Evolutionary conservation across 2,888 invertebrate species (phyloP).

Genomic region (Catocala fraxini): DNA sequence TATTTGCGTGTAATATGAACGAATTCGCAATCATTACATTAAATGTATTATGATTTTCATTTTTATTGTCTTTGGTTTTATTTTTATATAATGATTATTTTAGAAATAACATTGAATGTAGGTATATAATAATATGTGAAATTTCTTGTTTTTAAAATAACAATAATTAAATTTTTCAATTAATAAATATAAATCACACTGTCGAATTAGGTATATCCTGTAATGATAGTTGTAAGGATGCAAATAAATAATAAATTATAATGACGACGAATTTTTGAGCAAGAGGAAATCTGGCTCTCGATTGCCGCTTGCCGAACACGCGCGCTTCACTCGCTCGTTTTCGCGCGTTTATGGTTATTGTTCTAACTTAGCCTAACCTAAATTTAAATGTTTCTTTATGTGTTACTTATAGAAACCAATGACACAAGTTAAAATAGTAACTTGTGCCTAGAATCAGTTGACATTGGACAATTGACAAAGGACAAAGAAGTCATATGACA

Average conservation of each 20-base stretch:
- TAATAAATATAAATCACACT: constrained; percentile 1
- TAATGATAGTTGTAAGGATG: constrained; percentile 1
- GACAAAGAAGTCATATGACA: constrained; percentile 1
- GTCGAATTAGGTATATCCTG: not conserved
- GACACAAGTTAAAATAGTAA: constrained; percentile 1
- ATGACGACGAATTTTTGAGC: constrained; percentile 3
- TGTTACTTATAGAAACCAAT: constrained; percentile 1
- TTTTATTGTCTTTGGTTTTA: constrained; percentile 1
- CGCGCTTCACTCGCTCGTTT: constrained; percentile 1
- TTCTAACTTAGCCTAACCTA: constrained; percentile 3
- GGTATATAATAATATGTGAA: not conserved
- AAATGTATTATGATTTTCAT: constrained; percentile 1
- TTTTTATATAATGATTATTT: not conserved
- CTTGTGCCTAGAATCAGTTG: constrained; percentile 1
- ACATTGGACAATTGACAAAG: constrained; percentile 1
- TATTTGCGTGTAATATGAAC: constrained; percentile 1
- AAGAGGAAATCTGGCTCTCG: constrained; percentile 3
- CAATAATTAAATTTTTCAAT: constrained; percentile 1
- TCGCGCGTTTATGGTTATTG: constrained; percentile 1
- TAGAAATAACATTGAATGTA: not conserved
- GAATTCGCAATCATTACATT: constrained; percentile 1
- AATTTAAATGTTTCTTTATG: constrained; percentile 2
- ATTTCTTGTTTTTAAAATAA: constrained; percentile 1
- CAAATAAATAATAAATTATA: not conserved
- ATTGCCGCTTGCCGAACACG: constrained; percentile 1